A percentile compares a stretch with the other conserved stretches of the same genome.
Conservation (phyloP, 2,888 invertebrate genomes). For the Helobdella robusta region DNA sequence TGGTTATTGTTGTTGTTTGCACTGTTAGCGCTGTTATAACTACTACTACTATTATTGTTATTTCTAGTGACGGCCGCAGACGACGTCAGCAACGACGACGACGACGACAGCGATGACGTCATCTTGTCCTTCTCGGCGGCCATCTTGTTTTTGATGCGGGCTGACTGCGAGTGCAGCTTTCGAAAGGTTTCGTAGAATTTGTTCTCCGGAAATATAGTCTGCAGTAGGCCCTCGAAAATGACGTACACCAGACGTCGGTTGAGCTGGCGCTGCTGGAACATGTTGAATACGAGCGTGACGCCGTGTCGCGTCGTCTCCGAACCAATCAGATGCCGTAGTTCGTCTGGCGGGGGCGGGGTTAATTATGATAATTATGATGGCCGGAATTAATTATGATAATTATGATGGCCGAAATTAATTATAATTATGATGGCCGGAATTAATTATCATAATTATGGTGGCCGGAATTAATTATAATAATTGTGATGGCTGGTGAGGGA, state of each 20-base stretch:
- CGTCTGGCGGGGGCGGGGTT: too few species aligned
- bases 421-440: too few species aligned
- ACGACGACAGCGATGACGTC: not conserved
- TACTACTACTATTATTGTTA: too few species aligned
- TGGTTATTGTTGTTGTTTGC: too few species aligned
- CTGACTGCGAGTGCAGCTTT: slow-evolving; percentile 59
- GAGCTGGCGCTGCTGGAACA: slow-evolving; percentile 74
- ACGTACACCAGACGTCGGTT: slow-evolving; percentile 75
- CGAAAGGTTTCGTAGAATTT: slow-evolving; percentile 63
- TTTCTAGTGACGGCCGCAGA: not conserved
- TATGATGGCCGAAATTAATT: too few species aligned
- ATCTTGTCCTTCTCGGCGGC: not conserved
- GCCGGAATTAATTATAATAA: too few species aligned
- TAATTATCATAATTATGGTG: too few species aligned
- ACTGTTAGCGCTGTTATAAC: too few species aligned
- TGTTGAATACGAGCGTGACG: slow-evolving; percentile 70
- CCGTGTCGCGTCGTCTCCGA: slow-evolving; percentile 76
- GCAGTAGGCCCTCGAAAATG: slow-evolving; percentile 69
- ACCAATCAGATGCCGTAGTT: slow-evolving; percentile 77
- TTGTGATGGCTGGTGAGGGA: too few species aligned
- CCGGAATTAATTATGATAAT: too few species aligned
- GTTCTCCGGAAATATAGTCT: slow-evolving; percentile 70
- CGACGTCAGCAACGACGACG: not conserved
- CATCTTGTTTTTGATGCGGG: slow-evolving; percentile 33
- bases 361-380: too few species aligned